Evolutionary conservation across 2,797 vertebrate genomes (phyloP).

Genomic region (Vireo griseus): DNA sequence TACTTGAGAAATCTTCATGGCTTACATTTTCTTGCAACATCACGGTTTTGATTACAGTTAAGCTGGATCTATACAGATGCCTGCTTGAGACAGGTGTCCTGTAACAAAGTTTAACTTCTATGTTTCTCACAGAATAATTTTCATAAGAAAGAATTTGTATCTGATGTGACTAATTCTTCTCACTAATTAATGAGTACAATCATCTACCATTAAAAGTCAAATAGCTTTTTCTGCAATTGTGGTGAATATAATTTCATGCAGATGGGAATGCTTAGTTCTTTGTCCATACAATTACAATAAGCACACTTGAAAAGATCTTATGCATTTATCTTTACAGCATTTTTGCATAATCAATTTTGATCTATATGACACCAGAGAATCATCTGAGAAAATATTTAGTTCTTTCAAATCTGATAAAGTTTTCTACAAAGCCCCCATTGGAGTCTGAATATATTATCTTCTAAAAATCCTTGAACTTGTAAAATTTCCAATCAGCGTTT

Average conservation of each 20-base stretch:
- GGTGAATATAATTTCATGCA: not conserved
- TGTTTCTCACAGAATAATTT: not conserved
- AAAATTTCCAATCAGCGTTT: conserved; percentile 13
- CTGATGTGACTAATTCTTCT: not conserved
- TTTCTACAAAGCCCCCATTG: not conserved
- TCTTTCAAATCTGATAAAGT: conserved; percentile 42
- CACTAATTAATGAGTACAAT: not conserved
- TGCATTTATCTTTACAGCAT: not conserved
- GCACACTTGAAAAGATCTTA: not conserved
- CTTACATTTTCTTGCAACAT: not conserved
- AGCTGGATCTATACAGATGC: not conserved
- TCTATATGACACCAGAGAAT: not conserved
- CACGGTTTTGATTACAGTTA: not conserved
- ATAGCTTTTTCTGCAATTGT: not conserved
- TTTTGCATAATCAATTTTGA: conserved; percentile 20
- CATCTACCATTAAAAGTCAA: not conserved
- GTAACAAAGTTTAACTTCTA: not conserved
- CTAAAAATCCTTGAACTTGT: conserved; percentile 47
- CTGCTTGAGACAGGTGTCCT: not conserved
- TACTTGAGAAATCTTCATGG: not conserved
- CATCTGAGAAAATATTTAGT: conserved; percentile 35
- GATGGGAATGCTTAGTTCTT: not conserved
- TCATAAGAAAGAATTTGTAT: not conserved
- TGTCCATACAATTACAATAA: not conserved
- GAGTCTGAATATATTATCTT: conserved; percentile 47